Evolutionary conservation across 1,140 invertebrate genomes (phyloP), one percentile per base, ranked within the genome.

Genomic region (Brachionus calyciflorus): DNA sequence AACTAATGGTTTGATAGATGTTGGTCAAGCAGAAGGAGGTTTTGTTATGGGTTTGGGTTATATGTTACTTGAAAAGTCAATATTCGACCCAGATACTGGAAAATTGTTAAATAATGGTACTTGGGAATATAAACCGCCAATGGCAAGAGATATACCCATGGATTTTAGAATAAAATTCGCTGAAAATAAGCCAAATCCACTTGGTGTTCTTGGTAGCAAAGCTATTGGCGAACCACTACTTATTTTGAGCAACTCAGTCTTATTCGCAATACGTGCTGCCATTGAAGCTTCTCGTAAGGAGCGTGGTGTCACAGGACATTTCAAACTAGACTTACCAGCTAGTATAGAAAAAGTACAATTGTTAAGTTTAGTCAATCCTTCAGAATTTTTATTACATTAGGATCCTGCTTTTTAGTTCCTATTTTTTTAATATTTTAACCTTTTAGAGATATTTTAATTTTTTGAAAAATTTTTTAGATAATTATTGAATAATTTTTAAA

Each of bases 11-110:
- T 53, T 73, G 26, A 77, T 77, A 37, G 76, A 77, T 68, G 51
- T 77, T 14, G 93, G 93, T 28, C 93, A 96, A 86, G 87, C 90
- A 2, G 92, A 94, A 87, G 93, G 92, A 3, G 90, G 91, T 0
- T 92, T 92, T 82, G 85, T 93, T 0, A 94, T 94, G 92, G 92
- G 91, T 4, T 81, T 92, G 9, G 93, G 93, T 4, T 91, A 91
- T 79, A 92, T 89, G 88, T 89, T 91, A 0, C 88, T 86, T 2
- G 92, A 94, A 82, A 87, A 90, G 77, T 80, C 92, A 37, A 84
- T 90, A 3, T 91, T 89, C 79, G 88, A 91, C 80, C 82, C 85
- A 17, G 79, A 86, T 24, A 90, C 89, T 17, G 92, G 91, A 14
- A 83, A 87, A 78, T 82, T 91, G 6, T 84, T 91, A 0, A 93